Percentiles rank a stretch among this genome's conserved stretches.
These are phyloP conservation scores for Ochotona princeps DNA, from an alignment of 2,113 vertebrate genomes.

Conservation along the genomic window DNA sequence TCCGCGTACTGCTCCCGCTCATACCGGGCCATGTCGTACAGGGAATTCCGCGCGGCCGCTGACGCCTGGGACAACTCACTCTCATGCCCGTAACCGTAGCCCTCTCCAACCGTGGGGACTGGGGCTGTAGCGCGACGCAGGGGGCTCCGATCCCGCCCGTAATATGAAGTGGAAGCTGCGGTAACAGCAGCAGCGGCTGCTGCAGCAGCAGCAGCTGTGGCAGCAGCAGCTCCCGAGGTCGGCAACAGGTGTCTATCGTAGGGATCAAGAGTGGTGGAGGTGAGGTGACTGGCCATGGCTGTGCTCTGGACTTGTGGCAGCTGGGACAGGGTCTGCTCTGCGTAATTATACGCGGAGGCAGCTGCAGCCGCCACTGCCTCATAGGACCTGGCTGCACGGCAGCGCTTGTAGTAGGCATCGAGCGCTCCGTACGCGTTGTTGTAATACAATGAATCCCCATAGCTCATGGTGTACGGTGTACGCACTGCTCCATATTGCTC, in stretches of 20 bases:
- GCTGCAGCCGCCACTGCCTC: slow-evolving; percentile 84
- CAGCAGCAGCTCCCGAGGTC: slow-evolving; percentile 87
- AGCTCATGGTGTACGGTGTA: slow-evolving; percentile 91
- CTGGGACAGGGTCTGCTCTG: slow-evolving; percentile 92
- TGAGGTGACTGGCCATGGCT: slow-evolving; percentile 90
- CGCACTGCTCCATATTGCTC: slow-evolving; percentile 91
- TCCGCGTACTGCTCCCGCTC: slow-evolving; percentile 91
- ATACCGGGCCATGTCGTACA: slow-evolving; percentile 92
- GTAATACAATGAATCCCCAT: slow-evolving; percentile 92
- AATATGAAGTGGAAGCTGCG: slow-evolving; percentile 90
- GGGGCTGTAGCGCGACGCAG: slow-evolving; percentile 90
- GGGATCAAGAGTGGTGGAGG: slow-evolving; percentile 89
- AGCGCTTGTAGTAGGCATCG: slow-evolving; percentile 99
- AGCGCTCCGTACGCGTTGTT: slow-evolving; percentile 94
- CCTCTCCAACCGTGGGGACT: slow-evolving; percentile 89
- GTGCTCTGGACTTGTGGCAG: slow-evolving; percentile 90
- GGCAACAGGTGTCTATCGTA: slow-evolving; percentile 93
- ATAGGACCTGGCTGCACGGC: slow-evolving; percentile 90
- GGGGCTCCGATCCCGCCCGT: slow-evolving; percentile 96
- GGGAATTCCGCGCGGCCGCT: slow-evolving; percentile 88
- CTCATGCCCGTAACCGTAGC: slow-evolving; percentile 88
- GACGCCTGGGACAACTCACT: slow-evolving; percentile 91
- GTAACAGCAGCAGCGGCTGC: slow-evolving; percentile 82
- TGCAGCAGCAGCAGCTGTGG: slow-evolving; percentile 80
- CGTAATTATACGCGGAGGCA: slow-evolving; percentile 90